Conservation (phyloP, 2,113 vertebrate genomes). For the Scomber japonicus region DNA sequence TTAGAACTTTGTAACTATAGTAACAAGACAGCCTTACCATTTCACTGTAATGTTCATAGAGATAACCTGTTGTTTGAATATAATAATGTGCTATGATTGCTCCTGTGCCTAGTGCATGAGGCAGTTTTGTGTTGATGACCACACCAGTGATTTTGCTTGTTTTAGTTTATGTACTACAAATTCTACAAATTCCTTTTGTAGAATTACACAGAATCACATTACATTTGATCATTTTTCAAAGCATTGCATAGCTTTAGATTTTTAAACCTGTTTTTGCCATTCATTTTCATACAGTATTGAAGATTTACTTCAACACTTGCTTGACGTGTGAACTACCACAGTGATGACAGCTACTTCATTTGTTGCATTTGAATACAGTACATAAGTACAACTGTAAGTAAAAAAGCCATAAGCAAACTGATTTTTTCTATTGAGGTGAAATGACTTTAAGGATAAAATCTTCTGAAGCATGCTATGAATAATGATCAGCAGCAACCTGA, state of each 20-base stretch:
- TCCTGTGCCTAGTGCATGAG: constrained; percentile 20
- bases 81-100: constrained; percentile 23
- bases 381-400: neutral
- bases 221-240: neutral
- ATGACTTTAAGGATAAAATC: neutral
- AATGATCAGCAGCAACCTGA: neutral
- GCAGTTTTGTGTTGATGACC: neutral
- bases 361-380: neutral
- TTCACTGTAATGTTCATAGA: constrained; percentile 43
- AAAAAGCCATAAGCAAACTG: neutral
- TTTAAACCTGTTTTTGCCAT: neutral
- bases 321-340: neutral
- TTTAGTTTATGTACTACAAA: constrained; percentile 4
- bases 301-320: neutral
- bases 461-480: neutral
- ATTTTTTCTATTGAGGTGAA: constrained; percentile 1
- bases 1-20: constrained; percentile 77
- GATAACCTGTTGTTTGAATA: constrained; percentile 40
- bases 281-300: constrained; percentile 6
- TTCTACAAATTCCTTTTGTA: neutral
- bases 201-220: neutral
- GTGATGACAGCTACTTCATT: neutral
- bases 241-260: neutral
- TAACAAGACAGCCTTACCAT: constrained; percentile 69
- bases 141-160: constrained; percentile 10